These are phyloP conservation scores for Mohoua ochrocephala DNA, from an alignment of 2,113 vertebrate species.

Conservation along the genomic window DNA sequence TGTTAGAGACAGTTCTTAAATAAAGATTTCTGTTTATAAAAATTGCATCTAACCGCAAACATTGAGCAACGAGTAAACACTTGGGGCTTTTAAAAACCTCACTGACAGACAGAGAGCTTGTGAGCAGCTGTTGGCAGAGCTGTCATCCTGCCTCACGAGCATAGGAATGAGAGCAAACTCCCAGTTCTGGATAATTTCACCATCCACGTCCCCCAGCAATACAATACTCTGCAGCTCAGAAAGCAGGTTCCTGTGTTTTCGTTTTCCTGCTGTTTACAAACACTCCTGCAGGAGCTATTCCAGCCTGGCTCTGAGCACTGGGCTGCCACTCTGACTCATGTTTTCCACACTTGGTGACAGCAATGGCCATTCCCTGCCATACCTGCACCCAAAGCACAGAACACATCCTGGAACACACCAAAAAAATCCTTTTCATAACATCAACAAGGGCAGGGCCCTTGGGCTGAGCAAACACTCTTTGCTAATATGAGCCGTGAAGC, in stretches of 20 bases:
- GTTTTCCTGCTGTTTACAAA: background rate
- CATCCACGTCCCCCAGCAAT: background rate
- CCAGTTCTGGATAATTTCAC: background rate
- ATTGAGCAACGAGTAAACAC: background rate
- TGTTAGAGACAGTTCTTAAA: background rate
- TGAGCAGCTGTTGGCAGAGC: background rate
- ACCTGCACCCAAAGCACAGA: background rate
- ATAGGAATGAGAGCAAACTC: background rate
- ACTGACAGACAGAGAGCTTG: background rate
- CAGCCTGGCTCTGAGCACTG: background rate
- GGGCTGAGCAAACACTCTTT: background rate
- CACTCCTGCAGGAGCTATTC: background rate
- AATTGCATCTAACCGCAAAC: background rate
- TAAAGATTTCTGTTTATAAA: conserved; percentile 8
- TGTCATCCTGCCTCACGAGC: background rate
- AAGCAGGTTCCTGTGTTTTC: background rate
- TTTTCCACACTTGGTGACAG: background rate
- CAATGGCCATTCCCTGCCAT: background rate
- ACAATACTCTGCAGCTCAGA: background rate
- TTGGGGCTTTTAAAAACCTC: background rate
- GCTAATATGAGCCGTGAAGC: background rate
- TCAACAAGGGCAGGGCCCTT: background rate
- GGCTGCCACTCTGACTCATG: background rate
- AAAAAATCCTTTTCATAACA: background rate
- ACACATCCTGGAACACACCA: background rate